Evolutionary conservation across 2,888 invertebrate genomes (phyloP).

Genomic region (Desoria tigrina): DNA sequence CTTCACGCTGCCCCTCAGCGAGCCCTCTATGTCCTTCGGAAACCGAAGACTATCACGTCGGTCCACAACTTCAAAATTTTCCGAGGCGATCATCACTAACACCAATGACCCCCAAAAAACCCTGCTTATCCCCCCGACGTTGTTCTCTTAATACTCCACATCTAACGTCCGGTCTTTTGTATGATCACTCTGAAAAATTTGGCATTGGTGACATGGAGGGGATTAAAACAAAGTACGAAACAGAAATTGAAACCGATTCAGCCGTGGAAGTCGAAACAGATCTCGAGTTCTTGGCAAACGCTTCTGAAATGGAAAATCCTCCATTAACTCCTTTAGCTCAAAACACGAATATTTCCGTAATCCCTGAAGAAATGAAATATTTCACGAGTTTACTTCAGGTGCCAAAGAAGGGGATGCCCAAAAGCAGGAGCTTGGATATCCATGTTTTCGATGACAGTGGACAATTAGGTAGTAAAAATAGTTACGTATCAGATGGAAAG

Average conservation of each 20-base stretch:
- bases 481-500: slow-evolving; percentile 4
- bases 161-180: slow-evolving; percentile 50
- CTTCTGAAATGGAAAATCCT: slow-evolving; percentile 24
- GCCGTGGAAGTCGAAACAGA: slow-evolving; percentile 52
- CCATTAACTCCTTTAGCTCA: slow-evolving; percentile 21
- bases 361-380: slow-evolving; percentile 42
- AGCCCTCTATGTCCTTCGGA: slow-evolving; percentile 76
- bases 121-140: slow-evolving; percentile 54
- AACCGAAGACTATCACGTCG: slow-evolving; percentile 65
- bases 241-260: slow-evolving; percentile 49
- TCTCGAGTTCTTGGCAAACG: slow-evolving; percentile 29
- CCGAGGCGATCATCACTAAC: slow-evolving; percentile 49
- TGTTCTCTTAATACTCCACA: slow-evolving; percentile 58
- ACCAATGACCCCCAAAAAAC: slow-evolving; percentile 53
- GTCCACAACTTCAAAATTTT: slow-evolving; percentile 26
- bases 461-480: slow-evolving; percentile 1
- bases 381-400: slow-evolving; percentile 56
- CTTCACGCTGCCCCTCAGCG: slow-evolving; percentile 77
- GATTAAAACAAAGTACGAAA: slow-evolving; percentile 13
- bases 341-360: slow-evolving; percentile 27
- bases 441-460: slow-evolving; percentile 33
- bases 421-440: slow-evolving; percentile 63
- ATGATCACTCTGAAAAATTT: slow-evolving; percentile 30
- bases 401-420: slow-evolving; percentile 56
- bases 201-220: slow-evolving; percentile 15